These are phyloP conservation scores for Perdix hodgsoniae DNA, from an alignment of 2,797 vertebrate genomes.

Conservation along the genomic window DNA sequence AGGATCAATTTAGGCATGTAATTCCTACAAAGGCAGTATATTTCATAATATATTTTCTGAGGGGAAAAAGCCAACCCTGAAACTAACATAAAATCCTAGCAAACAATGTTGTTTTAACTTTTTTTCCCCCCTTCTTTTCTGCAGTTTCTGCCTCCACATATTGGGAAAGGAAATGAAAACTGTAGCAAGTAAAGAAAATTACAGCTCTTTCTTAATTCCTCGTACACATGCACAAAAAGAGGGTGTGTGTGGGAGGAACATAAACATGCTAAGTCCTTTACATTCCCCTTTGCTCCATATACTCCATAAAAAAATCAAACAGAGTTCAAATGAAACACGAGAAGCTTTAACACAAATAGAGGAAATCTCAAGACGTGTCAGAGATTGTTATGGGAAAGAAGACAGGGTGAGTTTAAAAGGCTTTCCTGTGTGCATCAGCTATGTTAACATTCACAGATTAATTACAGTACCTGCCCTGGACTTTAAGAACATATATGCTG, in stretches of 20 bases:
- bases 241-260: slow-evolving; percentile 26
- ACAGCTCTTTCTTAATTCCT: slow-evolving; percentile 22
- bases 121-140: not conserved
- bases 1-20: not conserved
- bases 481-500: accelerated
- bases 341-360: slow-evolving; percentile 5
- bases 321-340: slow-evolving; percentile 48
- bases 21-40: not conserved
- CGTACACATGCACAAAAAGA: slow-evolving; percentile 45
- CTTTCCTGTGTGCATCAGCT: not conserved
- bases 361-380: not conserved
- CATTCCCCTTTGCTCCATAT: slow-evolving; percentile 37
- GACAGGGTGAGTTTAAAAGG: not conserved
- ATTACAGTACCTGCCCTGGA: not conserved
- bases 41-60: not conserved
- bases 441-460: not conserved
- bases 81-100: not conserved
- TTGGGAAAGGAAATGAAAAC: slow-evolving; percentile 34
- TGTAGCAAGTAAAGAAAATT: slow-evolving; percentile 12
- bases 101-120: accelerated
- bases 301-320: not conserved
- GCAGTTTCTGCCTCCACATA: not conserved
- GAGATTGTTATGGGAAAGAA: not conserved
- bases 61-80: not conserved
- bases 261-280: slow-evolving; percentile 6